Percentiles rank a stretch among this genome's conserved stretches.
phyloP scores from a whole-genome alignment of 1,140 invertebrate genomes.

The Cephus cinctus region DNA sequence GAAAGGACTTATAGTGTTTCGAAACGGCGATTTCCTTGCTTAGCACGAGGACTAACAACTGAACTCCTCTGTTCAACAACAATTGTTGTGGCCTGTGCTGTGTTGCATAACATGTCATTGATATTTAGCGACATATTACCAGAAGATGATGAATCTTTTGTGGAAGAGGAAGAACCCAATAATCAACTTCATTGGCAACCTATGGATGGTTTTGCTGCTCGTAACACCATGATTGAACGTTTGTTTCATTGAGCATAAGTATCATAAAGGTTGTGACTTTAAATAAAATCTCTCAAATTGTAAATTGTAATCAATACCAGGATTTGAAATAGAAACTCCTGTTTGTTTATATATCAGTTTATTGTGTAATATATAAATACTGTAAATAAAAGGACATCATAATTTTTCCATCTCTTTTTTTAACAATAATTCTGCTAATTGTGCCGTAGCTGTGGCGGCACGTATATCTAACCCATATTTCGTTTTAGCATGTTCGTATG shows the following conservation, averaged over 20 bases:
- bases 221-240: not conserved
- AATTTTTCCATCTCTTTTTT: too few species aligned
- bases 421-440: too few species aligned
- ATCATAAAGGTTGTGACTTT: too few species aligned
- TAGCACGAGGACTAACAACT: slow-evolving; percentile 32
- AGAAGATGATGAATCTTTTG: not conserved
- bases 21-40: slow-evolving; percentile 44
- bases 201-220: not conserved
- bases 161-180: not conserved
- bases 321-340: too few species aligned
- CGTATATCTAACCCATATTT: too few species aligned
- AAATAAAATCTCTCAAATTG: too few species aligned
- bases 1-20: slow-evolving; percentile 42
- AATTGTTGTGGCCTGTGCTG: slow-evolving; percentile 42
- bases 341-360: too few species aligned
- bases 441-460: too few species aligned
- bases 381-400: too few species aligned
- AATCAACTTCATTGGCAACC: not conserved
- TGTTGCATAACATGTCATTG: slow-evolving; percentile 46
- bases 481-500: too few species aligned
- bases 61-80: slow-evolving; percentile 29
- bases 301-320: too few species aligned
- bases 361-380: too few species aligned
- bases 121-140: slow-evolving; percentile 16
- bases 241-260: not conserved